phyloP scores from a whole-genome alignment of 2,797 vertebrate genomes.

The Sebastes matsubarae region DNA sequence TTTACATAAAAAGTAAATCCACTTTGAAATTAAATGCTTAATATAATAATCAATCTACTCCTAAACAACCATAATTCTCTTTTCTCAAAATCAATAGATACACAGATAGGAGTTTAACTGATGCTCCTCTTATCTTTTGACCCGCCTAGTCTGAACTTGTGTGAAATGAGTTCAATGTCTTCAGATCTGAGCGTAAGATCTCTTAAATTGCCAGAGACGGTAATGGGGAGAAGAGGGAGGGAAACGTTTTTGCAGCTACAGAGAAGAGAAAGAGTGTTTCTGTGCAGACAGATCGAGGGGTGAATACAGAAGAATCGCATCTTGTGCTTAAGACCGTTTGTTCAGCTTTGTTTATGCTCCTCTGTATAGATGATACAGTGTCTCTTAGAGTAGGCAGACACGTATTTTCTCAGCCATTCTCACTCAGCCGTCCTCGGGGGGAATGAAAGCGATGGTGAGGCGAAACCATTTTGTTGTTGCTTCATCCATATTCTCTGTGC shows the following conservation, averaged over 20 bases:
- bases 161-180: conserved; percentile 36
- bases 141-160: conserved; percentile 25
- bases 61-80: conserved; percentile 14
- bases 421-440: conserved; percentile 61
- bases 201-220: conserved; percentile 6
- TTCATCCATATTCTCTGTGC: conserved; percentile 72
- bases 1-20: conserved; percentile 15
- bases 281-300: conserved; percentile 23
- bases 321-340: conserved; percentile 61
- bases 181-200: conserved; percentile 27
- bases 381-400: conserved; percentile 54
- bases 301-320: conserved; percentile 52
- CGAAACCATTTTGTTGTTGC: conserved; percentile 75
- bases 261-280: not conserved
- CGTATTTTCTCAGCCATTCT: conserved; percentile 65
- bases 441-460: conserved; percentile 72
- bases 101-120: conserved; percentile 32
- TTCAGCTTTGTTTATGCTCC: conserved; percentile 72
- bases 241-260: not conserved
- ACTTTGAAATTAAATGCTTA: conserved; percentile 13
- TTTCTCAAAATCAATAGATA: conserved; percentile 43
- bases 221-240: not conserved
- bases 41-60: conserved; percentile 28
- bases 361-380: conserved; percentile 64
- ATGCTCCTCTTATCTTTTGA: conserved; percentile 34